Evolutionary conservation across 2,113 vertebrate genomes (phyloP).

Genomic region (Sciurus niger): DNA sequence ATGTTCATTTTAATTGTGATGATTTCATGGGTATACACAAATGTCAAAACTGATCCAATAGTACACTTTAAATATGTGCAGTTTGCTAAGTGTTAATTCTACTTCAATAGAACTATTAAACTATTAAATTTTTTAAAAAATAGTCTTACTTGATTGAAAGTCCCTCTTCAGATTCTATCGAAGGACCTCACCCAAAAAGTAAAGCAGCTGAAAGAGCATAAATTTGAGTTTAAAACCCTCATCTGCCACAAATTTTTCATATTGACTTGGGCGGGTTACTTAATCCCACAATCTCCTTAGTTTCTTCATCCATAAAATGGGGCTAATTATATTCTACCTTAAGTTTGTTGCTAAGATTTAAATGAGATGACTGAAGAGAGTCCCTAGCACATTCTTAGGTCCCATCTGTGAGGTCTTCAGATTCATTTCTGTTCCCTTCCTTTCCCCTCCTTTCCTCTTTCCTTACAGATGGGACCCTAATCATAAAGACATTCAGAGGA

Average conservation of each 20-base stretch:
- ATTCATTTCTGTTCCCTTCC: background rate
- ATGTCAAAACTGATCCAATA: background rate
- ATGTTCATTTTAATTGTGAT: background rate
- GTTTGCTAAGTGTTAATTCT: background rate
- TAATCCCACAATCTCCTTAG: background rate
- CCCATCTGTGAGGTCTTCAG: background rate
- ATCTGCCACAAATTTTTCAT: background rate
- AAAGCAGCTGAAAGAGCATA: background rate
- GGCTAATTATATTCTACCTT: background rate
- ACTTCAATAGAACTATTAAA: slow-evolving; percentile 27
- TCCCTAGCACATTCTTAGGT: background rate
- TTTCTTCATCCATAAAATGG: slow-evolving; percentile 35
- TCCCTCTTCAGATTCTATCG: background rate
- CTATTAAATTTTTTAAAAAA: background rate
- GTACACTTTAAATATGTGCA: background rate
- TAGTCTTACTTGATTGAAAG: background rate
- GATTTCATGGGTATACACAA: background rate
- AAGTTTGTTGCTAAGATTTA: background rate
- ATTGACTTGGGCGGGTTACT: background rate
- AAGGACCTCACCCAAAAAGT: slow-evolving; percentile 20
- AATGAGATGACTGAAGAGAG: background rate
- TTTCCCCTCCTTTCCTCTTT: slow-evolving; percentile 39
- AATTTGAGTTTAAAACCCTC: background rate
- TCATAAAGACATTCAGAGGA: slow-evolving; percentile 50
- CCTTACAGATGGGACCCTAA: slow-evolving; percentile 9